phyloP scores from a whole-genome alignment of 2,113 vertebrate species.

The Phalacrocorax brasilianus region DNA sequence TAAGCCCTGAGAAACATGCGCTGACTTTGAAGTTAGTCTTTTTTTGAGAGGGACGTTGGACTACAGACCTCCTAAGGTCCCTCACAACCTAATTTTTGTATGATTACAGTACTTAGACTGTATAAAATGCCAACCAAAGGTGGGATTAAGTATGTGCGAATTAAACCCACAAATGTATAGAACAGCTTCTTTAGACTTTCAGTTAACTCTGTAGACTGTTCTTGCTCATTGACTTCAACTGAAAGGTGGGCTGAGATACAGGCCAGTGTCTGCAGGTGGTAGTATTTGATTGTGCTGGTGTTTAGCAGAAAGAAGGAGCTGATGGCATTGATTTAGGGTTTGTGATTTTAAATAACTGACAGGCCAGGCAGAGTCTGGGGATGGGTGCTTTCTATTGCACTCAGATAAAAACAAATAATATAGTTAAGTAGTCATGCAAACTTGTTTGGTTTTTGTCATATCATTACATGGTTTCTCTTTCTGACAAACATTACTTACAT shows the following conservation, averaged over 20 bases:
- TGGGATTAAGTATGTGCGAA: neutral
- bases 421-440: neutral
- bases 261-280: conserved; percentile 17
- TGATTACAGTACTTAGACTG: rapidly evolving
- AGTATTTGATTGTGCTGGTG: neutral
- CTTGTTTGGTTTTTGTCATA: conserved; percentile 4
- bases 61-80: neutral
- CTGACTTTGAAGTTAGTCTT: neutral
- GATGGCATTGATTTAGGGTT: neutral
- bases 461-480: neutral
- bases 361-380: neutral
- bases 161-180: neutral
- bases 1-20: neutral
- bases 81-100: neutral
- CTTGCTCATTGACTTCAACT: neutral
- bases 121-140: neutral
- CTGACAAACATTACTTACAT: neutral
- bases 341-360: conserved; percentile 3
- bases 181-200: neutral
- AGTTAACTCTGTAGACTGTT: neutral
- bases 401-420: conserved; percentile 23
- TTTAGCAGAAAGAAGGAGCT: neutral
- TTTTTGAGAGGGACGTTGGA: neutral
- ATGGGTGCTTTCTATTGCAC: neutral
- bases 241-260: neutral